Evolutionary conservation across 2,888 invertebrate genomes (phyloP).

Genomic region (Bruchidius siliquastri): DNA sequence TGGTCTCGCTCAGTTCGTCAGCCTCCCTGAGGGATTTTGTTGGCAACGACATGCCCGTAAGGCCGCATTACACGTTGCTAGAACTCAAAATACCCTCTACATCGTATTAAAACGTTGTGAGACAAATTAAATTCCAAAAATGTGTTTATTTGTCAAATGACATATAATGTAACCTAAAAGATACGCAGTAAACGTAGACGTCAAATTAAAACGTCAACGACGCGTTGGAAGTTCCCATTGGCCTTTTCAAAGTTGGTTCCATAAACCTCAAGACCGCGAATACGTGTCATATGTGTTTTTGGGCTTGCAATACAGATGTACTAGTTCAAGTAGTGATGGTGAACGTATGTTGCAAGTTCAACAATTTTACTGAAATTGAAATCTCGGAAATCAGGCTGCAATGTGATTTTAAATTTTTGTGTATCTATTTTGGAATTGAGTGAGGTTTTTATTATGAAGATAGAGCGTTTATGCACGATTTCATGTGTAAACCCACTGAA

Average conservation of each 20-base stretch:
- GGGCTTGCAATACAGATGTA: too few species aligned
- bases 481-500: too few species aligned
- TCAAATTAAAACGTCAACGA: neutral
- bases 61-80: constrained; percentile 22
- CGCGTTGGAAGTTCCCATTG: neutral
- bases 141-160: neutral
- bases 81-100: neutral
- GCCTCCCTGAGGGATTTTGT: constrained; percentile 23
- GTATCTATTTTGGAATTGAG: too few species aligned
- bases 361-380: too few species aligned
- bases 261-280: too few species aligned
- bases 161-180: neutral
- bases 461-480: too few species aligned
- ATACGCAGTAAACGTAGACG: neutral
- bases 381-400: too few species aligned
- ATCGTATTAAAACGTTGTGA: neutral
- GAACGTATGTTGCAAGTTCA: too few species aligned
- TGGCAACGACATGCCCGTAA: constrained; percentile 29
- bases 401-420: too few species aligned
- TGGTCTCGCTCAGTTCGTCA: constrained; percentile 17
- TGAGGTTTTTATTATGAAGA: too few species aligned
- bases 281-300: too few species aligned
- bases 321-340: too few species aligned
- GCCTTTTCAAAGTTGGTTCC: neutral
- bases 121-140: neutral